A percentile compares a stretch with the other conserved stretches of the same genome.
Conservation (phyloP, 2,113 vertebrate genomes). For the Dicaeum eximium region DNA sequence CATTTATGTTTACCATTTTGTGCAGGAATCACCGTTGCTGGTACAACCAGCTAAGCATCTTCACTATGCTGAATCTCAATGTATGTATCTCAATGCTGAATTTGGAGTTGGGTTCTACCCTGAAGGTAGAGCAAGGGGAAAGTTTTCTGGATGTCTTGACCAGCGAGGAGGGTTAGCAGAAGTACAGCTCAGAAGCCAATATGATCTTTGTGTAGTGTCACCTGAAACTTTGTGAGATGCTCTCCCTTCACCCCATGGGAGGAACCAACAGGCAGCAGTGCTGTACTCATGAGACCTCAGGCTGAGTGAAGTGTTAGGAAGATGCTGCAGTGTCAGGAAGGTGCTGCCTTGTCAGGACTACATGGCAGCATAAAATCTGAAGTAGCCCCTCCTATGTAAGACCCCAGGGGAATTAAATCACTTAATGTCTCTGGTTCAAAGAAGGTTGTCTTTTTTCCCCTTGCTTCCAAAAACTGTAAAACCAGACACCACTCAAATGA, state of each 20-base stretch:
- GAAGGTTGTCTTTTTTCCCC: not conserved
- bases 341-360: not conserved
- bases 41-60: not conserved
- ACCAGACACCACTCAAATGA: constrained; percentile 56
- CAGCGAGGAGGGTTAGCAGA: not conserved
- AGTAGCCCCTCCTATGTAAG: not conserved
- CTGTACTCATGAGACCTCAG: not conserved
- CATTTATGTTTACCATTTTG: not conserved
- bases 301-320: not conserved
- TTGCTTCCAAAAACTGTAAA: constrained; percentile 23
- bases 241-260: not conserved
- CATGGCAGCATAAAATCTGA: not conserved
- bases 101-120: not conserved
- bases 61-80: too few species aligned
- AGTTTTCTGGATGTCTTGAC: not conserved
- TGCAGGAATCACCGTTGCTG: not conserved
- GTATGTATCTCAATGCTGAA: not conserved
- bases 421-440: constrained; percentile 3
- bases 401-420: not conserved
- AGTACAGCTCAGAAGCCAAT: not conserved
- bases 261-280: not conserved
- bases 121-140: not conserved
- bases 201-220: not conserved
- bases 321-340: not conserved
- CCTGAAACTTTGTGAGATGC: not conserved